phyloP scores from a whole-genome alignment of 2,797 vertebrate species.

The Phoebastria nigripes region DNA sequence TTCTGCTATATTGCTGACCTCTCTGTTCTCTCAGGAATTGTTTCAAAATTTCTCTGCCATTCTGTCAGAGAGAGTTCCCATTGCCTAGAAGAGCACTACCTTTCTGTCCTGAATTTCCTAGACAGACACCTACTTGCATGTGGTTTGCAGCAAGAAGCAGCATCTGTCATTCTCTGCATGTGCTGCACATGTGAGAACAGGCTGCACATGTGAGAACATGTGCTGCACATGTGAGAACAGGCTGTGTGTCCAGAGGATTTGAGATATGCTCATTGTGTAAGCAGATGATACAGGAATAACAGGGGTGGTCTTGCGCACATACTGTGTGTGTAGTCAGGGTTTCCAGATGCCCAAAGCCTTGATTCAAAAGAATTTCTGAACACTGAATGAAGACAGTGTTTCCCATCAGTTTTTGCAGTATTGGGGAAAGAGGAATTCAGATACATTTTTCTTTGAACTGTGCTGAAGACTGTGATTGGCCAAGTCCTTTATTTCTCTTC shows the following conservation, averaged over 20 bases:
- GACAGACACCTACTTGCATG: background rate
- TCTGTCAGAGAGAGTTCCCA: background rate
- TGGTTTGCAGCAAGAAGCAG: background rate
- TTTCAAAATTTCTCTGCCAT: background rate
- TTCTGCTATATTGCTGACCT: background rate
- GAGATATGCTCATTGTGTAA: background rate
- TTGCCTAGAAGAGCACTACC: background rate
- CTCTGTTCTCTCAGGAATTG: background rate
- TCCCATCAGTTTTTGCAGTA: background rate
- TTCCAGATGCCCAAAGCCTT: background rate
- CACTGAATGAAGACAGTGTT: background rate
- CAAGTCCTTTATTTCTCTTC: background rate
- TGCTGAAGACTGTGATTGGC: background rate
- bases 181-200: background rate
- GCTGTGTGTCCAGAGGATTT: background rate
- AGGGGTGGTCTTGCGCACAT: background rate
- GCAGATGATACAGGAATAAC: background rate
- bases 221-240: background rate
- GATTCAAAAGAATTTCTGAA: background rate
- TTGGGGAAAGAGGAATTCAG: background rate
- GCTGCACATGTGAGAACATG: too few species aligned
- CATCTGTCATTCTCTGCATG: background rate
- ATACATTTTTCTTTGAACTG: background rate
- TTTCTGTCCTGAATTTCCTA: background rate
- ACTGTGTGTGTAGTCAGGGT: background rate